Evolutionary conservation across 2,888 invertebrate species (phyloP).

Genomic region (Coenonympha glycerion): DNA sequence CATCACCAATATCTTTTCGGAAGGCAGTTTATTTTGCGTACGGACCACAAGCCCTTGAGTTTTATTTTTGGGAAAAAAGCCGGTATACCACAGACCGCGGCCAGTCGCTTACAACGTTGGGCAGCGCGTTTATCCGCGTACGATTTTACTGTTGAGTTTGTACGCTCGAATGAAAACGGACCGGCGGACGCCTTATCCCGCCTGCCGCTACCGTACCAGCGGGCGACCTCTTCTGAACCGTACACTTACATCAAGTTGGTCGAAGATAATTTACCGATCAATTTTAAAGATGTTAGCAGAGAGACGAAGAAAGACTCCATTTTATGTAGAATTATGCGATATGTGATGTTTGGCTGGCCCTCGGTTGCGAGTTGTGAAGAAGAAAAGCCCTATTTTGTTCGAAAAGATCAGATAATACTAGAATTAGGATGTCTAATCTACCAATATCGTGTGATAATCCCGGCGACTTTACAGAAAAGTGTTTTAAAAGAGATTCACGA

Average conservation of each 20-base stretch:
- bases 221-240: background rate
- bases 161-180: conserved; percentile 23
- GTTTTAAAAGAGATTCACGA: background rate
- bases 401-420: background rate
- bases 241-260: conserved; percentile 14
- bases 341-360: conserved; percentile 30
- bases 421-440: conserved; percentile 9
- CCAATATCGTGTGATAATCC: conserved; percentile 21
- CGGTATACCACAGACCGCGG: no score
- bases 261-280: conserved; percentile 18
- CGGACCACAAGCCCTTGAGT: no score
- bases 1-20: conserved; percentile 24
- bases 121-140: no score
- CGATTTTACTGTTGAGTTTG: conserved; percentile 20
- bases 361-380: background rate
- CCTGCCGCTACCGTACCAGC: conserved; percentile 18
- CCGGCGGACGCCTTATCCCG: conserved; percentile 30
- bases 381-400: background rate
- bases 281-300: conserved; percentile 19
- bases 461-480: background rate
- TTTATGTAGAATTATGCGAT: conserved; percentile 26
- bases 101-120: no score
- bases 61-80: no score
- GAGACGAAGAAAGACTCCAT: conserved; percentile 19
- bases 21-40: conserved; percentile 8